phyloP scores from a whole-genome alignment of 2,797 vertebrate species.

The Otus scops region DNA sequence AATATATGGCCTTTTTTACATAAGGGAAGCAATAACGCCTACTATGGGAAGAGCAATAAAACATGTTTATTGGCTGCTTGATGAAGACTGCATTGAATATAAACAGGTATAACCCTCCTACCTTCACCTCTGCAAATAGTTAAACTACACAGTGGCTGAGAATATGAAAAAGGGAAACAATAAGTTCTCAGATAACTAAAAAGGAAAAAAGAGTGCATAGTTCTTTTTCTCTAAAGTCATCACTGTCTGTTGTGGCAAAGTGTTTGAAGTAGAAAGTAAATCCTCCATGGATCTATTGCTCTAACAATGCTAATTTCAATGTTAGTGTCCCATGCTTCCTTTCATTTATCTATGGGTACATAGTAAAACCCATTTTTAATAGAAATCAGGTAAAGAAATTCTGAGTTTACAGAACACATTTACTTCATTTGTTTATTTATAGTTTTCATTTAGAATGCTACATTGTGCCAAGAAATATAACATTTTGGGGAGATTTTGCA shows the following conservation, averaged over 20 bases:
- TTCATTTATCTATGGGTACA: not conserved
- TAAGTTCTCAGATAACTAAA: not conserved
- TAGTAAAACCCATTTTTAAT: not conserved
- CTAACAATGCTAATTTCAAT: not conserved
- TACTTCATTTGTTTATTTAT: not conserved
- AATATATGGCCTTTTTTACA: constrained; percentile 33
- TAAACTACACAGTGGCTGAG: not conserved
- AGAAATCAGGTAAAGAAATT: not conserved
- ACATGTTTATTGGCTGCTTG: constrained; percentile 45
- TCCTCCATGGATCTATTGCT: not conserved
- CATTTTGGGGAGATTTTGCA: not conserved
- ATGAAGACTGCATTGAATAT: constrained; percentile 49
- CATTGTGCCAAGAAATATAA: not conserved
- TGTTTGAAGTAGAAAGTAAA: not conserved
- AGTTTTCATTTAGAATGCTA: not conserved
- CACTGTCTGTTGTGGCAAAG: not conserved
- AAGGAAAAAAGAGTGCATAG: not conserved
- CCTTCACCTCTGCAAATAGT: not conserved
- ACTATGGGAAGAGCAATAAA: constrained; percentile 15
- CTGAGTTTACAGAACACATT: not conserved
- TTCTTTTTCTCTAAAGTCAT: not conserved
- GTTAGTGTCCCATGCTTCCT: not conserved
- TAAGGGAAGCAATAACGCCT: constrained; percentile 28
- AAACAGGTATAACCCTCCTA: not conserved
- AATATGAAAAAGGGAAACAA: constrained; percentile 18